phyloP scores from a whole-genome alignment of 2,888 invertebrate species.

The Euspilapteryx auroguttella region DNA sequence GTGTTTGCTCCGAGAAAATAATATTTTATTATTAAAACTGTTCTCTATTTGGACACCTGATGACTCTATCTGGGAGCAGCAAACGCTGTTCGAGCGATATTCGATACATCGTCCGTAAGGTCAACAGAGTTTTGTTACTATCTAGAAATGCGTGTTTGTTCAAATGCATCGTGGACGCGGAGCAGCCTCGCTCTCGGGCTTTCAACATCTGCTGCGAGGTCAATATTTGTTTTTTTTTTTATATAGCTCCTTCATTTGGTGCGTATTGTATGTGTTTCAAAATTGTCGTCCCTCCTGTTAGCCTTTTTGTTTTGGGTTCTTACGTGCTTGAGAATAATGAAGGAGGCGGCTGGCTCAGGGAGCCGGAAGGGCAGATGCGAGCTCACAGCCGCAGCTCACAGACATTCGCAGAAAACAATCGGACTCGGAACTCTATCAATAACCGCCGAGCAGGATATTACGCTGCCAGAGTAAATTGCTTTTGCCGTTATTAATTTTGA shows the following conservation, averaged over 20 bases:
- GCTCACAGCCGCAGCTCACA: no score
- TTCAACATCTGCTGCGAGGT: slow-evolving; percentile 57
- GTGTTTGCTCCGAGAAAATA: no score
- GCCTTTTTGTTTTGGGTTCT: slow-evolving; percentile 16
- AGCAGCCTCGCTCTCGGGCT: slow-evolving; percentile 19
- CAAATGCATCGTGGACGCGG: slow-evolving; percentile 48
- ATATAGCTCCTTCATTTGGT: slow-evolving; percentile 31
- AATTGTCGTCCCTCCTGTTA: slow-evolving; percentile 18
- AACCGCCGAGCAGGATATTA: slow-evolving; percentile 46
- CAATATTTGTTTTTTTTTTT: slow-evolving; percentile 53
- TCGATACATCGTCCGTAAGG: slow-evolving; percentile 34
- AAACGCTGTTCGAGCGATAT: slow-evolving; percentile 25
- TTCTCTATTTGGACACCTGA: slow-evolving; percentile 38
- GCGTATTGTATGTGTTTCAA: slow-evolving; percentile 9
- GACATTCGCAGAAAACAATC: slow-evolving; percentile 25
- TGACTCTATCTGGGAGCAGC: slow-evolving; percentile 35
- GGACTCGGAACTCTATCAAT: no score
- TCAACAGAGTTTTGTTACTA: slow-evolving; percentile 47
- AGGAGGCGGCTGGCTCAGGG: no score
- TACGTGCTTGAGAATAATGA: no score
- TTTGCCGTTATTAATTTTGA: slow-evolving; percentile 57
- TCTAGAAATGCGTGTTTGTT: slow-evolving; percentile 48
- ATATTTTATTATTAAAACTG: no score
- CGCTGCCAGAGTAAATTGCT: slow-evolving; percentile 50
- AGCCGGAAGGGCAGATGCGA: no score